Evolutionary conservation across 2,797 vertebrate genomes (phyloP).

Genomic region (Coranthus polyacanthus): DNA sequence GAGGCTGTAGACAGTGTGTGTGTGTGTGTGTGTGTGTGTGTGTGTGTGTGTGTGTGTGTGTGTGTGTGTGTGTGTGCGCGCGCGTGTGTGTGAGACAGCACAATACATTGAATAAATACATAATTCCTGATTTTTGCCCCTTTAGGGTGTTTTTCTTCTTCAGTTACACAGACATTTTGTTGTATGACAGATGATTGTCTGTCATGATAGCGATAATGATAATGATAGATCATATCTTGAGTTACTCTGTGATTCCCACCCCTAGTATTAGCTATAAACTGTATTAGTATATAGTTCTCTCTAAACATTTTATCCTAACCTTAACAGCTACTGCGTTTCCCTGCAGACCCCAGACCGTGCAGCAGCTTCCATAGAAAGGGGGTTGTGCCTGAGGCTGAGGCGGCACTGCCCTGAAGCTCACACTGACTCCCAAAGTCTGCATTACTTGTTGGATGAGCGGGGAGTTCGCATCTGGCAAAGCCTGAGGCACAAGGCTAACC

Average conservation of each 20-base stretch:
- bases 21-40: no score
- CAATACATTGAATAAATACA: no score
- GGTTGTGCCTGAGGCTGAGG: constrained; percentile 76
- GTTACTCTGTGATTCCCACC: neutral
- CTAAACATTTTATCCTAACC: constrained; percentile 65
- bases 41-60: no score
- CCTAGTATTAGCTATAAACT: neutral
- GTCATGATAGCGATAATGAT: no score
- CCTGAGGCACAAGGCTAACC: constrained; percentile 79
- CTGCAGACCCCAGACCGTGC: constrained; percentile 85
- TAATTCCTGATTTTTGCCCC: no score
- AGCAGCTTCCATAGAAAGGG: constrained; percentile 82
- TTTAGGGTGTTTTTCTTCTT: no score
- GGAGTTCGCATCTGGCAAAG: constrained; percentile 80
- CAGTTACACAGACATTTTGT: no score
- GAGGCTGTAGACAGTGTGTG: no score
- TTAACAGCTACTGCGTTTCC: constrained; percentile 81
- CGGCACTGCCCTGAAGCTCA: constrained; percentile 81
- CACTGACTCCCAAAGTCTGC: constrained; percentile 83
- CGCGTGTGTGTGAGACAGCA: no score
- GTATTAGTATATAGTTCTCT: neutral
- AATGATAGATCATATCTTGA: no score
- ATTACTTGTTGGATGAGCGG: constrained; percentile 86
- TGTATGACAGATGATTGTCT: no score
- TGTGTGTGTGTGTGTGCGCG: no score